Evolutionary conservation across 2,797 vertebrate species (phyloP).

Genomic region (Sebastes kiyomatsui): DNA sequence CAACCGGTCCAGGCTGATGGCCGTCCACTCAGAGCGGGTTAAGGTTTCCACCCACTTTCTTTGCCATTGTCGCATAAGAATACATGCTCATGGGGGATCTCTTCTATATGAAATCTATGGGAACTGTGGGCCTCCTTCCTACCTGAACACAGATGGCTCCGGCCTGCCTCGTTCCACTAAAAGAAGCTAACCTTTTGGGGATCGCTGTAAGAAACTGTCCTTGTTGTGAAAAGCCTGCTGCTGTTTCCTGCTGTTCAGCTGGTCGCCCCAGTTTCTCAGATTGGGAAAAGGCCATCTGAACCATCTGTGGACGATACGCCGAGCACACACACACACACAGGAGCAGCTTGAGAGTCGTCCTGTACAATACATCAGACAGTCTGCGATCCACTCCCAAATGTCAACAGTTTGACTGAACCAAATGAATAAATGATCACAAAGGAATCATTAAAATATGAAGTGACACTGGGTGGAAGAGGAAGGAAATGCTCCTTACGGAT

Average conservation of each 20-base stretch:
- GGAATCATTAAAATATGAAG: constrained; percentile 52
- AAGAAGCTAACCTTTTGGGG: background rate
- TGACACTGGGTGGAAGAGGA: background rate
- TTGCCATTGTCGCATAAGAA: too few relatives aligned
- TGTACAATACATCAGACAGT: constrained; percentile 31
- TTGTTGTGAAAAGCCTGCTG: background rate
- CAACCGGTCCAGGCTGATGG: too few relatives aligned
- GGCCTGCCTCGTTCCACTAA: background rate
- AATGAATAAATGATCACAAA: constrained; percentile 65
- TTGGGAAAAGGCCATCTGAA: background rate
- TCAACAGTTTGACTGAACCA: constrained; percentile 38
- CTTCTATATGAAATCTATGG: background rate
- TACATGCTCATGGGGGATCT: too few relatives aligned
- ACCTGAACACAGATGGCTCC: background rate
- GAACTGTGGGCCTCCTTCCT: background rate
- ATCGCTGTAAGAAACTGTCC: background rate
- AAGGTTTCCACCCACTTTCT: too few relatives aligned
- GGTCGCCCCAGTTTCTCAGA: background rate
- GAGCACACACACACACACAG: background rate
- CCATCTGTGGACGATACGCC: background rate
- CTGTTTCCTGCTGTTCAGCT: background rate
- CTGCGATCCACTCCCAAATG: constrained; percentile 26
- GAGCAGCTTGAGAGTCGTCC: constrained; percentile 2
- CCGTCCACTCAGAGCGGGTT: too few relatives aligned
- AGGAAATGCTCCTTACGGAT: background rate